A percentile compares a stretch with the other conserved stretches of the same genome.
phyloP scores from a whole-genome alignment of 2,797 vertebrate species.

The Pseudocheirus occidentalis region DNA sequence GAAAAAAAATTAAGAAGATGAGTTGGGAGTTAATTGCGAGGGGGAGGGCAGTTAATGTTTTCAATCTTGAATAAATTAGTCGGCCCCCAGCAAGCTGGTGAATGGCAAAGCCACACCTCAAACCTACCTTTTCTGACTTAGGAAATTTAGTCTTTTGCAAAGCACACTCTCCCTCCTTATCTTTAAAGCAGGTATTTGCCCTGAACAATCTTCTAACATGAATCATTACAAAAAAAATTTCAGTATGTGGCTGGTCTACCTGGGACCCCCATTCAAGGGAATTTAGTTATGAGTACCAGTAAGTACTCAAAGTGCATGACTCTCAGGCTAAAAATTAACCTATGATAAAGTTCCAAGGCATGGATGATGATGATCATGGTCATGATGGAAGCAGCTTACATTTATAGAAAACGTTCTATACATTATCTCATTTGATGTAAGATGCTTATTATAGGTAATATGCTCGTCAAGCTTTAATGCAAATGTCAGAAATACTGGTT shows the following conservation, averaged over 20 bases:
- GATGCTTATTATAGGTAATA: not conserved
- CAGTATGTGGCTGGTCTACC: not conserved
- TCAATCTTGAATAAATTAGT: not conserved
- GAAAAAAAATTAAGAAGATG: not conserved
- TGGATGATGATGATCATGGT: not conserved
- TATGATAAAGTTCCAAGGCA: not conserved
- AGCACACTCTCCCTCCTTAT: not conserved
- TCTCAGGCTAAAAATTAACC: not conserved
- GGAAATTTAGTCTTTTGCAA: not conserved
- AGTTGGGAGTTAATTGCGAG: not conserved
- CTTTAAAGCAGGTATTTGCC: not conserved
- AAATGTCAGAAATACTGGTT: not conserved
- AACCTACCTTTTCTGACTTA: not conserved
- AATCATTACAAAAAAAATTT: conserved; percentile 43
- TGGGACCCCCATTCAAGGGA: not conserved
- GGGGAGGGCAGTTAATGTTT: not conserved
- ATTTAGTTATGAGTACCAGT: not conserved
- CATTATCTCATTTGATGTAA: not conserved
- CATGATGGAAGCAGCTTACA: not conserved
- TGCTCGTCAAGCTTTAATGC: not conserved
- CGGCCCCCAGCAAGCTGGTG: not conserved
- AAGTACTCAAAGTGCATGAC: not conserved
- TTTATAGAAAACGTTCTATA: not conserved
- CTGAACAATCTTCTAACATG: not conserved
- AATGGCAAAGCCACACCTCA: not conserved